Conservation (phyloP, 2,888 invertebrate genomes). For the Lampropteryx suffumata region DNA sequence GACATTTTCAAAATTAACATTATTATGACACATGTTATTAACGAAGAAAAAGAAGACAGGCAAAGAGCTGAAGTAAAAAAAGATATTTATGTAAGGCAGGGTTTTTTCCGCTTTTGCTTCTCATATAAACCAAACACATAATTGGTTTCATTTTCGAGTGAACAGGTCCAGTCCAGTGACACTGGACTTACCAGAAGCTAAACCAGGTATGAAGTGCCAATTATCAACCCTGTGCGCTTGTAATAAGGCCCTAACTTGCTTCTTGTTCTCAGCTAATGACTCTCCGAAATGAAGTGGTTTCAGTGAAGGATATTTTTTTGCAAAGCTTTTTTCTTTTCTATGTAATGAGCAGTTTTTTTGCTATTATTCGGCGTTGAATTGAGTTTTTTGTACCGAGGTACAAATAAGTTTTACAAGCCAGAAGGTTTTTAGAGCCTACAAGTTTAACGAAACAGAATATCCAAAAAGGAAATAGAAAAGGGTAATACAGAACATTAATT, state of each 20-base stretch:
- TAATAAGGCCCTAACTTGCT: conserved; percentile 43
- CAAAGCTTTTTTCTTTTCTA: conserved; percentile 24
- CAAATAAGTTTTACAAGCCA: not conserved
- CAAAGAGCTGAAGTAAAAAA: too few species aligned
- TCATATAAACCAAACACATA: conserved; percentile 56
- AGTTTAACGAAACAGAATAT: too few species aligned
- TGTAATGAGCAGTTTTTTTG: conserved; percentile 33
- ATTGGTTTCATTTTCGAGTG: conserved; percentile 81
- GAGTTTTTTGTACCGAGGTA: conserved; percentile 11
- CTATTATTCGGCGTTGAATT: conserved; percentile 20
- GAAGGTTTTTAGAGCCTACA: too few species aligned
- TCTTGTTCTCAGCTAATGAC: conserved; percentile 37
- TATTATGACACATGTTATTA: too few species aligned
- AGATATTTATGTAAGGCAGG: not conserved
- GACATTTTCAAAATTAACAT: too few species aligned
- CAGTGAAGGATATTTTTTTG: conserved; percentile 35
- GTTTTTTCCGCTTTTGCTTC: conserved; percentile 30
- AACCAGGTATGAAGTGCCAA: conserved; percentile 43
- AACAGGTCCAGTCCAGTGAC: conserved; percentile 71
- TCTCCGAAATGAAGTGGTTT: conserved; percentile 37
- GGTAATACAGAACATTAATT: too few species aligned
- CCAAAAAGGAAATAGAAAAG: too few species aligned
- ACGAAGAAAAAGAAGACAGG: too few species aligned
- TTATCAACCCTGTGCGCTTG: conserved; percentile 48
- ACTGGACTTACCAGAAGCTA: conserved; percentile 58